A percentile compares a stretch with the other conserved stretches of the same genome.
These are phyloP conservation scores for Caenorhabditis sp. DNA, from an alignment of 2,888 invertebrate species.

Conservation along the genomic window DNA sequence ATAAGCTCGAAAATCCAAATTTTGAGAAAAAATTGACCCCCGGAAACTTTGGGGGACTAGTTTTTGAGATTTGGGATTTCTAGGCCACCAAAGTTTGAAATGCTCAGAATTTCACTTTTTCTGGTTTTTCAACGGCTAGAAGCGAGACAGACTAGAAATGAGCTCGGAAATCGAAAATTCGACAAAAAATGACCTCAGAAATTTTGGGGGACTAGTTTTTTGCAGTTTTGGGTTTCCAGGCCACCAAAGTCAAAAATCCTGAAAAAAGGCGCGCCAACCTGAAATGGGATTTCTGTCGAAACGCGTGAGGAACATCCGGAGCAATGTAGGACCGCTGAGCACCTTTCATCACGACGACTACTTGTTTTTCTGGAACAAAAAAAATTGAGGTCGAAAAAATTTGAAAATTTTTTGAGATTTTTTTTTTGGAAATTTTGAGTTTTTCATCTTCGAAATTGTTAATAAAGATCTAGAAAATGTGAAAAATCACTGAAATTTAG, in stretches of 20 bases:
- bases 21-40: neutral
- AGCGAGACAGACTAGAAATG: too few relatives aligned
- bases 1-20: neutral
- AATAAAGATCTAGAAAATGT: too few relatives aligned
- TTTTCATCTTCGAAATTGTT: too few relatives aligned
- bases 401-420: too few relatives aligned
- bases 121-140: neutral
- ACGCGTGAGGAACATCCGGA: constrained; percentile 79
- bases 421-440: too few relatives aligned
- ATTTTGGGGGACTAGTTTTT: neutral
- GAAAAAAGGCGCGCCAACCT: constrained; percentile 40
- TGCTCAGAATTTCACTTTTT: neutral
- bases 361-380: constrained; percentile 47
- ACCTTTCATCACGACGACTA: constrained; percentile 69
- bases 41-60: neutral
- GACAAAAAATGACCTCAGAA: too few relatives aligned
- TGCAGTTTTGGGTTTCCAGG: neutral
- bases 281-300: constrained; percentile 79
- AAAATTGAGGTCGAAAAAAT: too few relatives aligned
- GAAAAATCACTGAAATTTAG: too few relatives aligned
- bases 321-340: constrained; percentile 69
- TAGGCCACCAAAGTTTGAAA: neutral
- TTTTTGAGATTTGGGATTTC: neutral
- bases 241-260: neutral
- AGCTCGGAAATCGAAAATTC: too few relatives aligned